A percentile compares a stretch with the other conserved stretches of the same genome.
Evolutionary conservation across 1,140 invertebrate genomes (phyloP).

Genomic region (Cylas formicarius): DNA sequence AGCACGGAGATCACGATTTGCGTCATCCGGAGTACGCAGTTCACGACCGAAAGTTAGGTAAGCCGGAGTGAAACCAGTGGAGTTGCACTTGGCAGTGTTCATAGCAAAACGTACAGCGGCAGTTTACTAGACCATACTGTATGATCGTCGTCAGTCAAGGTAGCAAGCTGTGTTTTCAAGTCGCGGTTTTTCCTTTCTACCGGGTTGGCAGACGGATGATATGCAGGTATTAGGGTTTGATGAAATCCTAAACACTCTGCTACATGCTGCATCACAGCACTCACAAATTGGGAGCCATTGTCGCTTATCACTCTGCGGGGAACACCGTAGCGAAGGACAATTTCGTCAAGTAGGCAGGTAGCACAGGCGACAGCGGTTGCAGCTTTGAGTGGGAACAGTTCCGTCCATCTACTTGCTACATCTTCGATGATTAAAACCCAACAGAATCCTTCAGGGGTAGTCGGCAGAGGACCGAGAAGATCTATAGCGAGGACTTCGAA

Average conservation of each 20-base stretch:
- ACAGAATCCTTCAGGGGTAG: conserved; percentile 6
- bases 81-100: conserved; percentile 37
- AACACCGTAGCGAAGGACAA: conserved; percentile 21
- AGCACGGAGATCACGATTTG: conserved; percentile 22
- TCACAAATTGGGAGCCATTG: conserved; percentile 27
- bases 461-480: conserved; percentile 21
- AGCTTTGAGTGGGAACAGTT: conserved; percentile 21
- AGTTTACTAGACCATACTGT: conserved; percentile 36
- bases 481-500: conserved; percentile 35
- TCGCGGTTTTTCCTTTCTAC: conserved; percentile 41
- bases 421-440: conserved; percentile 28
- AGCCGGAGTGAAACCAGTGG: conserved; percentile 7
- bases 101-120: too few relatives aligned
- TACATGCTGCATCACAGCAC: too few relatives aligned
- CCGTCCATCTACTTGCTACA: conserved; percentile 19
- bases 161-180: conserved; percentile 39
- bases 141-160: conserved; percentile 34
- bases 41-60: conserved; percentile 40
- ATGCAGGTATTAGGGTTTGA: too few relatives aligned
- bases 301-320: conserved; percentile 21
- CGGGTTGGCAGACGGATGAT: conserved; percentile 40
- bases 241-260: too few relatives aligned
- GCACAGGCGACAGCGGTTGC: conserved; percentile 24
- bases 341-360: too few relatives aligned
- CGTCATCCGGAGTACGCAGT: conserved; percentile 27